Evolutionary conservation across 2,888 invertebrate genomes (phyloP).

Genomic region (Pinctada fucata): DNA sequence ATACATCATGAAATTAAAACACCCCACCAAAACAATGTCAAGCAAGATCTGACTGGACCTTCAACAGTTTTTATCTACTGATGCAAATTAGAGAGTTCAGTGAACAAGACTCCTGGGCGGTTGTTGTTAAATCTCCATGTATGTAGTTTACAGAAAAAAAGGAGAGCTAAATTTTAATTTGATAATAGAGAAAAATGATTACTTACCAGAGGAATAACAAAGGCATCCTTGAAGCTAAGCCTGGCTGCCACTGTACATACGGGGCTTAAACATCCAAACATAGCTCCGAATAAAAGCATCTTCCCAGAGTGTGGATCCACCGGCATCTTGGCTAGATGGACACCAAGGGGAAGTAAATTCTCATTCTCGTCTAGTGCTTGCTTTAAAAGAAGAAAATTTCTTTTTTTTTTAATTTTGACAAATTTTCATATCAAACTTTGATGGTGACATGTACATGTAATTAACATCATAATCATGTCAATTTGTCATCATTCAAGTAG

Average conservation of each 20-base stretch:
- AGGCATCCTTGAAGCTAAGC: slow-evolving; percentile 83
- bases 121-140: too few species aligned
- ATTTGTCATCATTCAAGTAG: not conserved
- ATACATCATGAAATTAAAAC: too few species aligned
- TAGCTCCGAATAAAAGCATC: slow-evolving; percentile 90
- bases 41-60: too few species aligned
- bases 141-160: too few species aligned
- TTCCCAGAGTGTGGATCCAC: slow-evolving; percentile 94
- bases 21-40: too few species aligned
- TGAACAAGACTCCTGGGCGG: too few species aligned
- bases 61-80: too few species aligned
- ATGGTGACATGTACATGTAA: not conserved
- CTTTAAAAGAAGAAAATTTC: too few species aligned
- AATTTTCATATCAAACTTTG: not conserved
- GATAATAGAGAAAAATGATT: too few species aligned
- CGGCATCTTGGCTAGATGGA: slow-evolving; percentile 91
- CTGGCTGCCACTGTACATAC: slow-evolving; percentile 91
- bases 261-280: slow-evolving; percentile 94
- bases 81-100: too few species aligned
- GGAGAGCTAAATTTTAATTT: too few species aligned
- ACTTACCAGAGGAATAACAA: slow-evolving; percentile 71
- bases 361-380: slow-evolving; percentile 79
- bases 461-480: not conserved
- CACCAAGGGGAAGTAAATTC: slow-evolving; percentile 91
- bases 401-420: not conserved